Evolutionary conservation across 2,888 invertebrate genomes (phyloP), one percentile per base, ranked within the genome.

Genomic region (Papilio elwesi): DNA sequence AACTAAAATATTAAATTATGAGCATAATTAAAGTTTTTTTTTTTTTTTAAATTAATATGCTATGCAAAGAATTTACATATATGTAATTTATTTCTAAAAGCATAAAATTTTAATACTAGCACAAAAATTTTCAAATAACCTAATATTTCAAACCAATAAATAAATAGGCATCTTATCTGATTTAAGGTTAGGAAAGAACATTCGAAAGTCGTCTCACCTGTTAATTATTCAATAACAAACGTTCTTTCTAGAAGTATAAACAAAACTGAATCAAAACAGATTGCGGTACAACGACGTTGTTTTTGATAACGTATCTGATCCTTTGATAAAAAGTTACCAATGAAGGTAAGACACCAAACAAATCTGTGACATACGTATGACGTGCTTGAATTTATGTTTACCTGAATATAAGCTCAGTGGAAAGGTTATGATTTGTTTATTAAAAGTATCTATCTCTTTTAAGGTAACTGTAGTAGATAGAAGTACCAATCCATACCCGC

Each of bases 181-280:
- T 55, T 26, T 26, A 4, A 4, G 26, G 26, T 11, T 55, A 26
- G 16, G 11, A 38, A 4, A 48, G n/a, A 38, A 9, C 38, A 36
- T 59, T 38, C 3, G n/a, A 59, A 38, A 5, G 9, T 38, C 26
- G 13, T 12, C 48, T 48, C 16, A 63, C 63, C 16, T 63, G n/a
- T 47, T 13, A 62, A 26, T 26, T 26, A 43, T 47, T 47, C 15
- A 63, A 36, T 12, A 52, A 51, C 43, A 49, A 49, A 49, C 55
- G 26, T 55, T 48, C 48, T 13, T 36, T 38, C 15, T 36, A 12
- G 15, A 48, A 26, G 62, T 62, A 36, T 66, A 68, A 71, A 67
- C 67, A 66, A 71, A 55, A 68, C 67, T 71, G 71, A 68, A 71
- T 62, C 67, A 66, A 71, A 55, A 68, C 67, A 68, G 71, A 57